These are phyloP conservation scores for Agrotis puta DNA, from an alignment of 2,888 invertebrate genomes.

Conservation along the genomic window DNA sequence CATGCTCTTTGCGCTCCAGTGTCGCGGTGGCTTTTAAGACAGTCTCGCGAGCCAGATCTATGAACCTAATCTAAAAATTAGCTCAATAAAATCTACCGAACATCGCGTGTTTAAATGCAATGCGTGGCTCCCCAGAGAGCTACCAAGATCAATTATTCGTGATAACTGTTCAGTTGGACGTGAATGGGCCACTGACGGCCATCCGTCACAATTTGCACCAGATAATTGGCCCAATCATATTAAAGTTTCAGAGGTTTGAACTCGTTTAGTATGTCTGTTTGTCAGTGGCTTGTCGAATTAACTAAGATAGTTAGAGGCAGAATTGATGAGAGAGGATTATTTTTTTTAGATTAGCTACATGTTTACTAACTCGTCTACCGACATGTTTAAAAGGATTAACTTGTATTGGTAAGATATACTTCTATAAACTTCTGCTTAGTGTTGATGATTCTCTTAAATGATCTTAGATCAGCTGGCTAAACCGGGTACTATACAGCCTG, in stretches of 20 bases:
- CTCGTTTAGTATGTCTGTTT: conserved; percentile 40
- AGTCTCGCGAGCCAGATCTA: not conserved
- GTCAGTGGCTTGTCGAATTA: conserved; percentile 60
- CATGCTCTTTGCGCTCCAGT: no score
- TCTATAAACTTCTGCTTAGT: no score
- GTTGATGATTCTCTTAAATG: no score
- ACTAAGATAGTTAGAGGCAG: not conserved
- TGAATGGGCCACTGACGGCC: conserved; percentile 64
- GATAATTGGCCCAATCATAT: conserved; percentile 69
- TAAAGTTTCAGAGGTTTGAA: conserved; percentile 66
- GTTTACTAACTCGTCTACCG: no score
- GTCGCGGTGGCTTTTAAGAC: no score
- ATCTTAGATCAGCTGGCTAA: no score
- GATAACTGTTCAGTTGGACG: conserved; percentile 54
- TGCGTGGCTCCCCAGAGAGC: conserved; percentile 60
- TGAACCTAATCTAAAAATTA: conserved; percentile 17
- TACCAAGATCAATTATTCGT: conserved; percentile 76
- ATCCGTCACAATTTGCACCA: conserved; percentile 82
- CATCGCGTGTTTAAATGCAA: conserved; percentile 73
- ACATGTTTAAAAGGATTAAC: no score
- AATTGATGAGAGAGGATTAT: not conserved
- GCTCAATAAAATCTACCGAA: conserved; percentile 44
- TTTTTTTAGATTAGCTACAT: not conserved
- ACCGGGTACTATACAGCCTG: no score
- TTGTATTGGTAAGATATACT: no score